Evolutionary conservation across 2,113 vertebrate genomes (phyloP).

Genomic region (Macrotis lagotis): DNA sequence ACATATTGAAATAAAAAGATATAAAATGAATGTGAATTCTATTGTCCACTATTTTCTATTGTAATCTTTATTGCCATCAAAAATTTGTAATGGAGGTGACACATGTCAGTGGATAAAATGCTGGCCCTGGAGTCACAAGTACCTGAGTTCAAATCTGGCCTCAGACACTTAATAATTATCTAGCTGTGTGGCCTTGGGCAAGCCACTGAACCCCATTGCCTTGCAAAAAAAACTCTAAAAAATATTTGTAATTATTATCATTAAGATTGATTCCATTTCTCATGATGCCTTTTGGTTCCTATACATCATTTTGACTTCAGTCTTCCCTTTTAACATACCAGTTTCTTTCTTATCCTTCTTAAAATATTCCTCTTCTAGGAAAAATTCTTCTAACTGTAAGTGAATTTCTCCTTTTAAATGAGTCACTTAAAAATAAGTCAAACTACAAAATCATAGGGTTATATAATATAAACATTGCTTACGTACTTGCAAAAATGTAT

Average conservation of each 20-base stretch:
- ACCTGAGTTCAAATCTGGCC: too few relatives aligned
- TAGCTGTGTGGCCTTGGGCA: too few relatives aligned
- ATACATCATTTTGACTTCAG: not conserved
- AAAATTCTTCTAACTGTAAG: not conserved
- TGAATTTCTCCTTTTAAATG: not conserved
- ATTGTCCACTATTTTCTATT: not conserved
- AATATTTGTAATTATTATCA: not conserved
- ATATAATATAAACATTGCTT: not conserved
- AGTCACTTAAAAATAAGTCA: not conserved
- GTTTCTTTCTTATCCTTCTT: not conserved
- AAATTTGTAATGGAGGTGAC: too few relatives aligned
- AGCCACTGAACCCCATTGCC: too few relatives aligned
- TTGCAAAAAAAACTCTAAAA: too few relatives aligned
- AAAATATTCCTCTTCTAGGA: not conserved
- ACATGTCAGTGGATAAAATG: too few relatives aligned
- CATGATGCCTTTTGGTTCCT: not conserved
- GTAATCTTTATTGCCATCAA: not conserved
- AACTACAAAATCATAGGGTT: not conserved
- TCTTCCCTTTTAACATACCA: not conserved
- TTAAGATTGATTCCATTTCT: not conserved
- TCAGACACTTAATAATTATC: too few relatives aligned
- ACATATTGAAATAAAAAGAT: not conserved
- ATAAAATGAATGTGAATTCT: not conserved
- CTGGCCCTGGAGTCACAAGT: too few relatives aligned
- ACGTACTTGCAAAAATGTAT: not conserved